phyloP scores from a whole-genome alignment of 2,113 vertebrate genomes.

The Marcusenius ussheri region DNA sequence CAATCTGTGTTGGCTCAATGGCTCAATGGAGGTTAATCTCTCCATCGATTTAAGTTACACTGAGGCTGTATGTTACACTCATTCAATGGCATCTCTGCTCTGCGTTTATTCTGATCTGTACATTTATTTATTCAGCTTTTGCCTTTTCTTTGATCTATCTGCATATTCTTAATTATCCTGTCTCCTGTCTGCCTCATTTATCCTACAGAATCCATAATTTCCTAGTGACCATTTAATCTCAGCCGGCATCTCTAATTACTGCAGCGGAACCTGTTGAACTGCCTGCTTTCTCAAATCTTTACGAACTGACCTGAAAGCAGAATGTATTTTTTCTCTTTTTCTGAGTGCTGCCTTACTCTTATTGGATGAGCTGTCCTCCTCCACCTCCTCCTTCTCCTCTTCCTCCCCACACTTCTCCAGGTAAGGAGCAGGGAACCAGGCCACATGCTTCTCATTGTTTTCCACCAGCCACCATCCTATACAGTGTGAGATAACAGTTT shows the following conservation, averaged over 20 bases:
- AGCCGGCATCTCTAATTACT: neutral
- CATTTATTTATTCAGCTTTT: neutral
- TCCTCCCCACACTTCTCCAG: slow-evolving; percentile 56
- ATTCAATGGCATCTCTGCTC: neutral
- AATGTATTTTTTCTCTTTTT: neutral
- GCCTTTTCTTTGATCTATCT: neutral
- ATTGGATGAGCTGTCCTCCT: neutral
- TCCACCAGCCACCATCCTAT: slow-evolving; percentile 94
- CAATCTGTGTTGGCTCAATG: too few species aligned
- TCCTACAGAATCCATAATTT: neutral
- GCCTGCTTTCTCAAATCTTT: neutral
- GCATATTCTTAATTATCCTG: neutral
- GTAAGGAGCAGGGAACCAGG: slow-evolving; percentile 92
- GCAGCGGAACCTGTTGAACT: neutral
- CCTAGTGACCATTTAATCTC: neutral
- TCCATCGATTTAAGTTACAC: neutral
- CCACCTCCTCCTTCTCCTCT: slow-evolving; percentile 17
- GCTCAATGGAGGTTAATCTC: neutral
- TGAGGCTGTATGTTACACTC: neutral
- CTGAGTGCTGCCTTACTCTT: neutral
- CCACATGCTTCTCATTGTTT: slow-evolving; percentile 66
- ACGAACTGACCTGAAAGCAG: neutral
- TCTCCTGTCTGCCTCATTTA: neutral
- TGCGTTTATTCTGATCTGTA: neutral
- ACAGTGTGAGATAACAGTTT: neutral